A percentile compares a stretch with the other conserved stretches of the same genome.
These are phyloP conservation scores for Coregonus ussuriensis DNA, from an alignment of 2,797 vertebrate genomes.

Conservation along the genomic window DNA sequence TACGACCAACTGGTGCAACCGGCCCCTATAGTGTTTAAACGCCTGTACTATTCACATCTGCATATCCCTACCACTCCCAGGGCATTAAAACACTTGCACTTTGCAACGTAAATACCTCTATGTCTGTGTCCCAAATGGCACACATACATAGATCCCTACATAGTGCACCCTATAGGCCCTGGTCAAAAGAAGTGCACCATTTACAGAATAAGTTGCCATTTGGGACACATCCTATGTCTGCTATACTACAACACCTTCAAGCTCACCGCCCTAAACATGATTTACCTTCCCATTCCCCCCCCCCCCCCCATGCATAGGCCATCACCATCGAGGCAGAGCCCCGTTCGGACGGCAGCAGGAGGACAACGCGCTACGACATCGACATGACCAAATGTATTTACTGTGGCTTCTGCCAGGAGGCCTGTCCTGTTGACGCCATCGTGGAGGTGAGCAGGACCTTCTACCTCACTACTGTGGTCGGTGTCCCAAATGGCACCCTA, in stretches of 20 bases:
- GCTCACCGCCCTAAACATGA: accelerated
- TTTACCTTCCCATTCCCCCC: no score
- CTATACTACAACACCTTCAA: background rate
- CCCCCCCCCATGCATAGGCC: constrained; percentile 75
- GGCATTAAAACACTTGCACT: no score
- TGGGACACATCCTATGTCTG: background rate
- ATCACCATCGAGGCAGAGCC: constrained; percentile 93
- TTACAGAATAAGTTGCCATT: background rate
- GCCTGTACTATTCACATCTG: no score
- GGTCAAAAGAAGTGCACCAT: no score
- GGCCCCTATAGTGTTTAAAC: no score
- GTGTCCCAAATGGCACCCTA: no score
- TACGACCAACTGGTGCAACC: no score
- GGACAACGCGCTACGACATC: constrained; percentile 92
- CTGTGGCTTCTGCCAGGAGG: constrained; percentile 96
- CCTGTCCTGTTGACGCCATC: constrained; percentile 92
- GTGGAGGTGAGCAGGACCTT: constrained; percentile 80
- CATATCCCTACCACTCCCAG: no score
- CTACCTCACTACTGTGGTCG: background rate
- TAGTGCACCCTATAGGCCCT: no score
- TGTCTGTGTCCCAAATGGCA: no score
- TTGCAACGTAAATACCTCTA: no score
- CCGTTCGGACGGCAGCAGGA: constrained; percentile 86
- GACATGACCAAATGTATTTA: constrained; percentile 99
- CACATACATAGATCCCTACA: no score